These are phyloP conservation scores for Episyrphus balteatus DNA, from an alignment of 1,140 invertebrate genomes.

Conservation along the genomic window DNA sequence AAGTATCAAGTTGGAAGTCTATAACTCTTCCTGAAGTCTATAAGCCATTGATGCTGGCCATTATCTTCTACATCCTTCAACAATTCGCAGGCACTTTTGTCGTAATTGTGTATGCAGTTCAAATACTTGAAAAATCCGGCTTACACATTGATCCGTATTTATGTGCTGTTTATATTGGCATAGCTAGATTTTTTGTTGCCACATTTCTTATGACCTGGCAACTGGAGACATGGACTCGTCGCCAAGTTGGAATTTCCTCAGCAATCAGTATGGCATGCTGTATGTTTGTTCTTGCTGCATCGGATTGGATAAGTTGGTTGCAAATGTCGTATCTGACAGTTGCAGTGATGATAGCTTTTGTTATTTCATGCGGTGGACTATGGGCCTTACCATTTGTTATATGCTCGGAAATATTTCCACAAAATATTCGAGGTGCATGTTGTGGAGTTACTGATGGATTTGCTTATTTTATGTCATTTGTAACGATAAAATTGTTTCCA, in stretches of 20 bases:
- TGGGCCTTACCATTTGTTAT: conserved; percentile 60
- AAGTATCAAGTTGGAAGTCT: conserved; percentile 18
- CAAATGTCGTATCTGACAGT: conserved; percentile 35
- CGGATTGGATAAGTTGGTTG: conserved; percentile 17
- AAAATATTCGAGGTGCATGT: conserved; percentile 52
- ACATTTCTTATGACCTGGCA: conserved; percentile 42
- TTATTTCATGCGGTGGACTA: conserved; percentile 50
- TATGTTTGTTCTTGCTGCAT: conserved; percentile 42
- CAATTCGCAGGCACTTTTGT: conserved; percentile 68
- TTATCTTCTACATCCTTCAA: conserved; percentile 61
- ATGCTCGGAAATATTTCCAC: conserved; percentile 62
- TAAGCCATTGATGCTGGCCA: conserved; percentile 53
- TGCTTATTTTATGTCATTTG: conserved; percentile 60
- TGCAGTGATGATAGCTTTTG: conserved; percentile 46
- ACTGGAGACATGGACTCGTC: conserved; percentile 45
- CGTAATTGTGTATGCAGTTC: conserved; percentile 60
- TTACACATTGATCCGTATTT: conserved; percentile 46
- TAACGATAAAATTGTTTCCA: conserved; percentile 62
- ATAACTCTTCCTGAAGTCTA: conserved; percentile 37
- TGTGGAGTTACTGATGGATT: conserved; percentile 52
- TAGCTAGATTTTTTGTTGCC: conserved; percentile 40
- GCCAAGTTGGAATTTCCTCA: conserved; percentile 46
- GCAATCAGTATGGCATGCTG: conserved; percentile 48
- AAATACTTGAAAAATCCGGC: conserved; percentile 49
- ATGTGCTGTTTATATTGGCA: conserved; percentile 44